A percentile compares a stretch with the other conserved stretches of the same genome.
These are phyloP conservation scores for Nymphicus hollandicus DNA, from an alignment of 2,113 vertebrate genomes.

Conservation along the genomic window DNA sequence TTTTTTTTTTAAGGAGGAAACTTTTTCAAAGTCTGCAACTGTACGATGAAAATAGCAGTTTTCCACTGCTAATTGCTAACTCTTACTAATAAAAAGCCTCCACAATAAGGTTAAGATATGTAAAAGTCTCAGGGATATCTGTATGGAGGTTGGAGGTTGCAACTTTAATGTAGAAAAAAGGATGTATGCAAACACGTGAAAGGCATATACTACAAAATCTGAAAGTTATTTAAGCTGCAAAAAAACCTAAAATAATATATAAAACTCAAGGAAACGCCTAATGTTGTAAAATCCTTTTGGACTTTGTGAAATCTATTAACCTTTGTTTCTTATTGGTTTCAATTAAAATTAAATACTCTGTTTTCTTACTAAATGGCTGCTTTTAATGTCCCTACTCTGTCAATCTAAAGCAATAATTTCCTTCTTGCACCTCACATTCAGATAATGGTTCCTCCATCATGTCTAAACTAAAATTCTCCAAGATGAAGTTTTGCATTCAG, in stretches of 20 bases:
- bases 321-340: not conserved
- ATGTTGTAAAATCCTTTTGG: not conserved
- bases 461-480: not conserved
- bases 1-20: not conserved
- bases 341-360: not conserved
- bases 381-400: not conserved
- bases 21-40: not conserved
- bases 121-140: not conserved
- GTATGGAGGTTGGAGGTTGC: rapidly evolving
- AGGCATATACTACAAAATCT: not conserved
- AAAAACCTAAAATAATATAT: not conserved
- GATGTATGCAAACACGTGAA: rapidly evolving
- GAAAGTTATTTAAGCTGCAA: not conserved
- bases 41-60: not conserved
- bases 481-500: not conserved
- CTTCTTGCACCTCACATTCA: not conserved
- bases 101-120: not conserved
- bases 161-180: not conserved
- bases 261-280: not conserved
- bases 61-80: not conserved
- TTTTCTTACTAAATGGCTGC: not conserved
- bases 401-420: not conserved
- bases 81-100: not conserved
- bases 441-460: rapidly evolving
- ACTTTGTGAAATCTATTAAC: not conserved